Conservation (phyloP, 1,140 invertebrate genomes). For the Drosophila kohkoa region DNA sequence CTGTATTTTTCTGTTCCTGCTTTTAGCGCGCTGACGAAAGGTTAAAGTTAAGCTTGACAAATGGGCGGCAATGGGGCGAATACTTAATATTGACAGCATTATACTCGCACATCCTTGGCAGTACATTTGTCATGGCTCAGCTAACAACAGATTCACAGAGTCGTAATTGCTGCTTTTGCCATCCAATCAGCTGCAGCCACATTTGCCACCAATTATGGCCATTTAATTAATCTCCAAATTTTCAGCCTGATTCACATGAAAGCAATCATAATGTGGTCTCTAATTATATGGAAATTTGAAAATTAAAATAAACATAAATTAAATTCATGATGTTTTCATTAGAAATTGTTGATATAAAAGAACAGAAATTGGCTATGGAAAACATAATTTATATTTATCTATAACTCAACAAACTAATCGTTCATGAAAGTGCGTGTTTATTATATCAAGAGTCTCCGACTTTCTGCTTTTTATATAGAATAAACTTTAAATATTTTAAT, state of each 20-base stretch:
- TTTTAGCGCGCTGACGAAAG: conserved; percentile 45
- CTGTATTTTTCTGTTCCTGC: not conserved
- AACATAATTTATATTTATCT: too few species aligned
- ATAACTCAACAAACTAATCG: too few species aligned
- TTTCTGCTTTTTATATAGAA: too few species aligned
- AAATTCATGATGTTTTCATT: not conserved
- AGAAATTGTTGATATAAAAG: too few species aligned
- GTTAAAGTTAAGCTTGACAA: conserved; percentile 77
- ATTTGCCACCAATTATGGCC: conserved; percentile 21
- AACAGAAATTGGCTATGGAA: too few species aligned
- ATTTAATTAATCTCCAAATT: conserved; percentile 20
- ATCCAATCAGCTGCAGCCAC: conserved; percentile 1
- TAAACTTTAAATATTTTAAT: too few species aligned
- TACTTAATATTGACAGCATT: conserved; percentile 56
- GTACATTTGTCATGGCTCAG: conserved; percentile 40
- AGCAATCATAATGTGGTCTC: not conserved
- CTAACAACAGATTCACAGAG: conserved; percentile 20
- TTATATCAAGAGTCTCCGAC: too few species aligned
- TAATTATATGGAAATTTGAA: not conserved
- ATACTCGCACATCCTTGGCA: conserved; percentile 22
- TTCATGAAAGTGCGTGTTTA: too few species aligned
- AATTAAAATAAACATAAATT: not conserved
- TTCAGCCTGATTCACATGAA: not conserved
- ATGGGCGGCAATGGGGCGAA: conserved; percentile 54
- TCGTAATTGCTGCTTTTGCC: conserved; percentile 24